Evolutionary conservation across 2,113 vertebrate genomes (phyloP), one percentile per base, ranked within the genome.

Genomic region (Syngnathus floridae): DNA sequence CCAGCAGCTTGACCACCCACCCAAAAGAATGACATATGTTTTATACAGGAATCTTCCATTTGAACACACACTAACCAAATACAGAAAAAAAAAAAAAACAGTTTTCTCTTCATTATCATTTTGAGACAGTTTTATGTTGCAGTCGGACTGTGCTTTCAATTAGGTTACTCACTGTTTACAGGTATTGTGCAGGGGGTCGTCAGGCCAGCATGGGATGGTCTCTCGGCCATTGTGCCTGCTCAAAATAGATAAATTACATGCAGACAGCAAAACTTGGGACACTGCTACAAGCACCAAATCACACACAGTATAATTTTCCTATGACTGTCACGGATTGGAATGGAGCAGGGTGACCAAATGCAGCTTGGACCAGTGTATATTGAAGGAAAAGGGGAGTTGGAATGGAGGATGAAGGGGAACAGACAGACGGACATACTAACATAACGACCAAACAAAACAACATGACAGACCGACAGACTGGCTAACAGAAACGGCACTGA

Each of bases 221-320:
- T 91, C 86, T 78, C 81, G 76, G 72, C 87, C 84, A 92, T 95
- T 94, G 92, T 96, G 68, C 84, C 88, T 74, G 78, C 82, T 84
- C 87, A 96, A 92, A 95, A 96, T 95, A 92, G 8, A 95, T 94
- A 89, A 95, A 90, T 92, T 87, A 86, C 78, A 89, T 91, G 86
- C 91, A 87, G 87, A 88, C 81, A 82, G 90, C 90, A 91, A 88
- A 90, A 88, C 71, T 54, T 73, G 79, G 93, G 67, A 69, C 80
- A 74, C 64, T 70, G 64, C 66, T 14, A 36, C 40, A 37, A 40
- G 60, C 17, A 16, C 41, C 67, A 59, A 56, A 35, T 59, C 65
- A 41, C 43, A 68, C 45, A 52, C n/a, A 40, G 12, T 37, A 66
- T 46, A 26, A 43, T 70, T 76, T 76, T 54, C 73, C 76, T 71